Conservation (phyloP, 2,113 vertebrate genomes). For the Catharus fuscescens region DNA sequence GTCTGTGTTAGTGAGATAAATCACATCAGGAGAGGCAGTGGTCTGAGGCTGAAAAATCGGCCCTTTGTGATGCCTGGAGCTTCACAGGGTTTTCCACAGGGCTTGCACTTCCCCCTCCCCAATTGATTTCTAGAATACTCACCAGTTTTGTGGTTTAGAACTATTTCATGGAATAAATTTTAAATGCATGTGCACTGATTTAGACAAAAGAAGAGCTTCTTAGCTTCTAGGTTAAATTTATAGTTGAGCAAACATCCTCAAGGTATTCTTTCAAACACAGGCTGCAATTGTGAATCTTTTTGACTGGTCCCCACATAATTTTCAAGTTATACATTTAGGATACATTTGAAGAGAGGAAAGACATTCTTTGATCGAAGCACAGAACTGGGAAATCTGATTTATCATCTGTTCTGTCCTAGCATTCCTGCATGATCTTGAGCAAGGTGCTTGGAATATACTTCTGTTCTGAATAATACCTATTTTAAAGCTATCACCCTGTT, state of each 20-base stretch:
- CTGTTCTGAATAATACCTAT: background rate
- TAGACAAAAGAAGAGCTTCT: background rate
- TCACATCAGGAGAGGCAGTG: background rate
- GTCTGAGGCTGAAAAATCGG: background rate
- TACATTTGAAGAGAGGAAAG: background rate
- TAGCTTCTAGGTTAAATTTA: background rate
- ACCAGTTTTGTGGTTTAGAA: background rate
- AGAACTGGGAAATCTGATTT: background rate
- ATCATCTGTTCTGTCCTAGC: background rate
- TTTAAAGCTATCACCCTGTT: background rate
- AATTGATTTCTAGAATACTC: background rate
- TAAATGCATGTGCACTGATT: background rate
- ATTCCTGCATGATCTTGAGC: background rate
- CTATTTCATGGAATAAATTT: background rate
- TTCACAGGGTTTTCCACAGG: background rate
- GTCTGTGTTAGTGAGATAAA: background rate
- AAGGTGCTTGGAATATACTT: background rate
- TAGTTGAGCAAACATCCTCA: background rate
- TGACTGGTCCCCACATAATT: background rate
- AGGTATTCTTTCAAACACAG: background rate
- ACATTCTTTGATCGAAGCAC: background rate
- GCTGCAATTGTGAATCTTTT: background rate
- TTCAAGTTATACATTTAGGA: background rate
- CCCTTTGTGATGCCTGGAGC: background rate
- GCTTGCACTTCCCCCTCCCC: background rate